Evolutionary conservation across 2,888 invertebrate genomes (phyloP), one percentile per base, ranked within the genome.

Genomic region (Leptopterna dolabrata): DNA sequence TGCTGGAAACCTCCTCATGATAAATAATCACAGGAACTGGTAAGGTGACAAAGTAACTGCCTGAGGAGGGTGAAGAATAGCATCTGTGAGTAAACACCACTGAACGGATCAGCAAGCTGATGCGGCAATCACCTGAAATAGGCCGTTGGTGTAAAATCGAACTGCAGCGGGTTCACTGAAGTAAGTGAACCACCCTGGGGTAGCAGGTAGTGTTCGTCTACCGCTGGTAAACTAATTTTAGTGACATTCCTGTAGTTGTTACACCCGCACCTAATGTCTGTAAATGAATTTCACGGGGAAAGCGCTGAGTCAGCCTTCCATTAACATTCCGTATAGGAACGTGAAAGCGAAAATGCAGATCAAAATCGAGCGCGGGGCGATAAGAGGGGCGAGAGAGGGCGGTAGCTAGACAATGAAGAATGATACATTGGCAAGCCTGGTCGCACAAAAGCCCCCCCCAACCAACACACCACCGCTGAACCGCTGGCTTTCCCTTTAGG

Each of bases 321-420:
- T 63, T 63, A 63, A 63, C 63, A 63, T 63, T 63, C 63, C 63
- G 63, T 63, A 63, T 63, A 63, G 63, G 63, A 63, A 63, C 63
- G 63, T 63, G 63, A 63, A 63, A 63, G 63, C 63, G 63, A 63
- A 63, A 63, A 63, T 63, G 63, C 63, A 63, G 63, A 63, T 63
- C 63, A 63, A 63, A 63, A 63, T 63, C 63, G 24, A 63, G 63
- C 63, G 63, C 63, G 63, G 63, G 63, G 63, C 63, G 63, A 63
- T 63, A 63, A 63, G 63, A 63, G 63, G 63, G 63, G 63, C 63
- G 24, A 63, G 63, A 63, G 63, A 63, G 63, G 63, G 63, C 63
- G 63, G 63, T 63, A 63, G 63, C 63, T 24, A 63, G 63, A 63
- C 63, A 63, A 63, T 63, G 63, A 63, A 63, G 63, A 63, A 63